These are phyloP conservation scores for Drosophila carrolli DNA, from an alignment of 1,140 invertebrate species.

Conservation along the genomic window DNA sequence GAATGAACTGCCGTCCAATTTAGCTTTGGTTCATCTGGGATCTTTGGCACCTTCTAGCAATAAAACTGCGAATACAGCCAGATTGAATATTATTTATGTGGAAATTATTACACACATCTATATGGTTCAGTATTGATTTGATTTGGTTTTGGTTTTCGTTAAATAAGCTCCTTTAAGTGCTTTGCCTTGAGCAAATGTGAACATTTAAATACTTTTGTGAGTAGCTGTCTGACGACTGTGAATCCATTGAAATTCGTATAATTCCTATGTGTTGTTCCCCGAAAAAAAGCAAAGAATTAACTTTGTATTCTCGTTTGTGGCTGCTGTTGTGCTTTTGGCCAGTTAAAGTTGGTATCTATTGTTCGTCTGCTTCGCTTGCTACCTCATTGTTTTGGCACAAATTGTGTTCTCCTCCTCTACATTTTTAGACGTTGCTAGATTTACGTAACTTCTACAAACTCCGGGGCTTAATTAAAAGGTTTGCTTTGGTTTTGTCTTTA, in stretches of 20 bases:
- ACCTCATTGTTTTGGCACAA: constrained; percentile 46
- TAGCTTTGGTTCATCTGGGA: constrained; percentile 41
- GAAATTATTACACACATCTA: constrained; percentile 45
- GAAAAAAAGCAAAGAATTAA: constrained; percentile 71
- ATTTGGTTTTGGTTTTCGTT: constrained; percentile 44
- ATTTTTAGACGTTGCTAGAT: constrained; percentile 37
- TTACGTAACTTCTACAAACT: constrained; percentile 59
- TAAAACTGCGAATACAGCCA: constrained; percentile 52
- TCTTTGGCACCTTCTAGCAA: constrained; percentile 48
- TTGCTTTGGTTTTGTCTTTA: constrained; percentile 60
- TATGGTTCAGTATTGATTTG: constrained; percentile 39
- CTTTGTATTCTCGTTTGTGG: constrained; percentile 58
- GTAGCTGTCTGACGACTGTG: constrained; percentile 56
- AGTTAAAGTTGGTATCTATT: constrained; percentile 39
- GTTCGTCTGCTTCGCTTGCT: constrained; percentile 32
- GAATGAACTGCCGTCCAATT: constrained; percentile 21
- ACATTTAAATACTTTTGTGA: constrained; percentile 53
- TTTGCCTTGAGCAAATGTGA: constrained; percentile 55
- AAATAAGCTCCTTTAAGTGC: constrained; percentile 76
- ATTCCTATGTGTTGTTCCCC: constrained; percentile 84
- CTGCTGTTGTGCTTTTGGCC: constrained; percentile 54
- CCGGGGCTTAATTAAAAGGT: constrained; percentile 62
- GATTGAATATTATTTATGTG: constrained; percentile 40
- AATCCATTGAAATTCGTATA: constrained; percentile 80
- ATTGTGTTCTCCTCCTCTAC: constrained; percentile 36